A percentile compares a stretch with the other conserved stretches of the same genome.
These are phyloP conservation scores for Whitmania pigra DNA, from an alignment of 1,140 invertebrate species.

Conservation along the genomic window DNA sequence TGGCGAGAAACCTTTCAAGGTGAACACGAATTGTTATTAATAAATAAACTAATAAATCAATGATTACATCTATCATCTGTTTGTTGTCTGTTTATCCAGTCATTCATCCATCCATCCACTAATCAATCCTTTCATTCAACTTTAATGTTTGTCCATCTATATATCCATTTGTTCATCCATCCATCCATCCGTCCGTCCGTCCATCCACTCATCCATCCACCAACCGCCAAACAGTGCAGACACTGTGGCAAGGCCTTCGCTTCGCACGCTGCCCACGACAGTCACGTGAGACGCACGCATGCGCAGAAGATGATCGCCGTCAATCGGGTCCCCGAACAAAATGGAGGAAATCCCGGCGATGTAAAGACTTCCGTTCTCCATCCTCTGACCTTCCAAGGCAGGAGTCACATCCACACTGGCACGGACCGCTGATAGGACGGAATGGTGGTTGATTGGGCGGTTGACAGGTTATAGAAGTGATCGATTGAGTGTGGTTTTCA, in stretches of 20 bases:
- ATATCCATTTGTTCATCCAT: neutral
- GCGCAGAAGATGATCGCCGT: neutral
- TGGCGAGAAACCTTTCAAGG: constrained; percentile 62
- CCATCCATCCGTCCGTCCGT: neutral
- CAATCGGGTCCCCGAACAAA: too few relatives aligned
- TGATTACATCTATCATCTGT: neutral
- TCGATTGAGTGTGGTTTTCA: too few relatives aligned
- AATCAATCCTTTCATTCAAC: neutral
- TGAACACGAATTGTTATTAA: constrained; percentile 34
- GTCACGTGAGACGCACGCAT: constrained; percentile 46
- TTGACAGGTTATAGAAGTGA: too few relatives aligned
- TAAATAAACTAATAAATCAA: neutral
- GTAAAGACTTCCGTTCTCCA: too few relatives aligned
- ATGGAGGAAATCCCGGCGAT: too few relatives aligned
- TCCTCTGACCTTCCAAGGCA: too few relatives aligned
- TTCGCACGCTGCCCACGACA: constrained; percentile 48
- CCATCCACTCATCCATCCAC: neutral
- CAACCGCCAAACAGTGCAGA: constrained; percentile 35
- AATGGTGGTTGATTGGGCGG: too few relatives aligned
- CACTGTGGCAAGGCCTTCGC: constrained; percentile 44
- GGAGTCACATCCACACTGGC: too few relatives aligned
- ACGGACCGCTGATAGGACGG: too few relatives aligned
- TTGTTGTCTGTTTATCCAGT: neutral
- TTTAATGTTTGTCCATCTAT: neutral
- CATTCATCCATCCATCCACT: neutral